These are phyloP conservation scores for Herpailurus yagouaroundi DNA, from an alignment of 2,113 vertebrate genomes.

Conservation along the genomic window DNA sequence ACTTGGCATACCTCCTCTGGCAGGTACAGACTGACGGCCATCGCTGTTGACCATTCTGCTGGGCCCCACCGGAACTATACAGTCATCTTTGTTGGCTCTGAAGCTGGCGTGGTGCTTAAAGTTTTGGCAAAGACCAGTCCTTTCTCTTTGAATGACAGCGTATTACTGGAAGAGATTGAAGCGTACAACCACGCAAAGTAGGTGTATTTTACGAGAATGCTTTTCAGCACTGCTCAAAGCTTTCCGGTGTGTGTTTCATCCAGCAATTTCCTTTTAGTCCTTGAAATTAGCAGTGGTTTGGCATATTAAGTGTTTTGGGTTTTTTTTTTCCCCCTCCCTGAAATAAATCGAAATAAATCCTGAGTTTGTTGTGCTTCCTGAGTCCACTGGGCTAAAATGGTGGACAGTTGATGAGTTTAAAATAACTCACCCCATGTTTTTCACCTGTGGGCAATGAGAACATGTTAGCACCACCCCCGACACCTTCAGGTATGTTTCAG, in stretches of 20 bases:
- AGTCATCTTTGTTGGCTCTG: conserved; percentile 96
- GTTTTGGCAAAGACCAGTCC: conserved; percentile 95
- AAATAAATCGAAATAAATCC: conserved; percentile 6
- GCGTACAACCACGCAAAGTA: conserved; percentile 98
- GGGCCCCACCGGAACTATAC: conserved; percentile 97
- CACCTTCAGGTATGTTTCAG: conserved; percentile 61
- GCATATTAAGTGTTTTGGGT: background rate
- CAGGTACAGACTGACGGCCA: conserved; percentile 95
- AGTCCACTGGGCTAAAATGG: background rate
- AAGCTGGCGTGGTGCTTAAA: conserved; percentile 96
- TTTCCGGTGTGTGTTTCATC: conserved; percentile 7
- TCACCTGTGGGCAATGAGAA: conserved; percentile 70
- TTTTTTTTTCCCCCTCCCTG: background rate
- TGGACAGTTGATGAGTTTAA: conserved; percentile 63
- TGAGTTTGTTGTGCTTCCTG: conserved; percentile 53
- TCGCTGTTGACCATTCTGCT: conserved; percentile 94
- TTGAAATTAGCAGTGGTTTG: conserved; percentile 56
- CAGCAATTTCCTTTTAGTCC: conserved; percentile 50
- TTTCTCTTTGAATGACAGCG: conserved; percentile 93
- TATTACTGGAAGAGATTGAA: conserved; percentile 98
- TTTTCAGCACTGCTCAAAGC: background rate
- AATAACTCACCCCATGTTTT: conserved; percentile 68
- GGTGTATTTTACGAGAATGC: conserved; percentile 73
- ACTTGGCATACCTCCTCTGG: background rate
- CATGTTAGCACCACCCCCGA: conserved; percentile 36